Conservation (phyloP, 2,888 invertebrate species). For the Parnassius mnemosyne region DNA sequence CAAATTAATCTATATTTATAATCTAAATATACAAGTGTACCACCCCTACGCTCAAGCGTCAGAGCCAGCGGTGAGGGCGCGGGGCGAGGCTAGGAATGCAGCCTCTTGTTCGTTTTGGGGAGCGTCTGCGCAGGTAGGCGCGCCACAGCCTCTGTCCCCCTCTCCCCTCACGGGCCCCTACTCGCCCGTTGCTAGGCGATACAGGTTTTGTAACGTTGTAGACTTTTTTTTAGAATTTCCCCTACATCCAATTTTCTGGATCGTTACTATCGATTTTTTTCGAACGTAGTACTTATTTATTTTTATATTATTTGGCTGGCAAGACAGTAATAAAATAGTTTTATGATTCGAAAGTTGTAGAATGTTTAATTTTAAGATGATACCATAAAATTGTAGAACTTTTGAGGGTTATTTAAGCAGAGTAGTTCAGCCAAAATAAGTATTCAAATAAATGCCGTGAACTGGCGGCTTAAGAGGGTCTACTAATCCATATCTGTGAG, state of each 20-base stretch:
- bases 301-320: not conserved
- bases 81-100: constrained; percentile 68
- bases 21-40: not conserved
- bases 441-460: too few species aligned
- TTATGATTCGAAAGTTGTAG: too few species aligned
- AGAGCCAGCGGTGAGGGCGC: constrained; percentile 43
- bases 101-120: constrained; percentile 78
- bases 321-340: too few species aligned
- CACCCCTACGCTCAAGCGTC: constrained; percentile 14
- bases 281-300: not conserved
- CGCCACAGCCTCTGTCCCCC: constrained; percentile 46
- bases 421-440: too few species aligned
- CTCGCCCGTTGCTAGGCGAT: constrained; percentile 47
- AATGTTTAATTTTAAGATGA: too few species aligned
- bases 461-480: too few species aligned
- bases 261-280: constrained; percentile 12
- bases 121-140: constrained; percentile 78
- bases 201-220: constrained; percentile 30
- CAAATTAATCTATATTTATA: too few species aligned
- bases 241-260: constrained; percentile 18
- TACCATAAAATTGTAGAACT: too few species aligned
- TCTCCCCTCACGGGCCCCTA: constrained; percentile 35
- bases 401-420: too few species aligned
- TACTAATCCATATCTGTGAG: too few species aligned
- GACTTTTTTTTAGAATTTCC: constrained; percentile 23